Conservation (phyloP, 2,113 vertebrate species). For the Perccottus glenii region DNA sequence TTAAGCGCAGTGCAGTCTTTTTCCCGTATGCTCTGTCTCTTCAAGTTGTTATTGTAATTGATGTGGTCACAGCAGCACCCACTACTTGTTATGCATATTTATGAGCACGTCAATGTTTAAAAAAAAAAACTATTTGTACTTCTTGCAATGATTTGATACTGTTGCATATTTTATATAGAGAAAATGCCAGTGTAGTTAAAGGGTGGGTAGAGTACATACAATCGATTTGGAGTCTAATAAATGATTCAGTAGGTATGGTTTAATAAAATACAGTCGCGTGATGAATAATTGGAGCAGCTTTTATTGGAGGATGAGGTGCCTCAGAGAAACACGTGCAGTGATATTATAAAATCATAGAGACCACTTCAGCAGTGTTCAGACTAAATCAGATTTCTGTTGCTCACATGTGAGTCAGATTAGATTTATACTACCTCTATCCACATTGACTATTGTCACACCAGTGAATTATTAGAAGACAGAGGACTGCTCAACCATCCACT, state of each 20-base stretch:
- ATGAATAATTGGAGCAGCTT: constrained; percentile 1
- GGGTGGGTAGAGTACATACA: background rate
- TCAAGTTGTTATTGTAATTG: background rate
- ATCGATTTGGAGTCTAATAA: constrained; percentile 8
- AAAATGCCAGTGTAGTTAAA: background rate
- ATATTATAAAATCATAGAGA: too few relatives aligned
- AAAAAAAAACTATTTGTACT: background rate
- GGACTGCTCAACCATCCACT: background rate
- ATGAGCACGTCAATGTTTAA: background rate
- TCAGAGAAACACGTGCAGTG: background rate
- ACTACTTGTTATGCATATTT: background rate
- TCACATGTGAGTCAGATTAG: background rate
- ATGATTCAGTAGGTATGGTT: background rate
- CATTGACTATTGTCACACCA: background rate
- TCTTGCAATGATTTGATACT: constrained; percentile 15
- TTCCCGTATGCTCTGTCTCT: background rate
- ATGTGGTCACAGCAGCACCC: background rate
- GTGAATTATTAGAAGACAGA: background rate
- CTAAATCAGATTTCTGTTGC: background rate
- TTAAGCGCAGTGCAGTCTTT: constrained; percentile 1
- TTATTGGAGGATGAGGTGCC: constrained; percentile 6
- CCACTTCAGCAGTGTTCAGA: too few relatives aligned
- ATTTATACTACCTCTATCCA: background rate
- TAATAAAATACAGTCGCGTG: constrained; percentile 4
- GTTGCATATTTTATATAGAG: constrained; percentile 11